Conservation (phyloP, 2,888 invertebrate genomes). For the Osmoderma eremita region DNA sequence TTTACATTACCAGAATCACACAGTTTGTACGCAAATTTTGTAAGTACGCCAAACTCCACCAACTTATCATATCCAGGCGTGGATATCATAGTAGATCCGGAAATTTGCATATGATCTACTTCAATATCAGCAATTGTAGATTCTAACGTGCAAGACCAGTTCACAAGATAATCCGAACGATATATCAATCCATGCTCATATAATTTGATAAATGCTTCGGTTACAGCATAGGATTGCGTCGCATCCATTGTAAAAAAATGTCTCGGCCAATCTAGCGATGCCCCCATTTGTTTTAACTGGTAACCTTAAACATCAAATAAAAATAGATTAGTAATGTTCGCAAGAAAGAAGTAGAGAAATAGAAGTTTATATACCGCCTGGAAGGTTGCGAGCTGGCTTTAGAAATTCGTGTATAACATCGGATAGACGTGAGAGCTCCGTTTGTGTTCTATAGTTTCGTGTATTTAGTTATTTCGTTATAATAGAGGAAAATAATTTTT, state of each 20-base stretch:
- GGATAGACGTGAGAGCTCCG: no score
- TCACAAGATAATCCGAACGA: slow-evolving; percentile 92
- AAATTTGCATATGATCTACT: slow-evolving; percentile 92
- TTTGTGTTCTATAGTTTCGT: no score
- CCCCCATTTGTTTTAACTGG: slow-evolving; percentile 88
- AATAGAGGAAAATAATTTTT: no score
- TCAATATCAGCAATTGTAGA: slow-evolving; percentile 99
- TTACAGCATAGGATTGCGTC: slow-evolving; percentile 86
- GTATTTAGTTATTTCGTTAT: no score
- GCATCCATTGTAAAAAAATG: slow-evolving; percentile 98
- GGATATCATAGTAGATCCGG: slow-evolving; percentile 83
- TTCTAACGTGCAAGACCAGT: slow-evolving; percentile 97
- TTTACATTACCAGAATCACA: slow-evolving; percentile 65
- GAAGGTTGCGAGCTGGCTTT: no score
- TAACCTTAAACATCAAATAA: slow-evolving; percentile 56
- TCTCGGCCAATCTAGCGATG: slow-evolving; percentile 94
- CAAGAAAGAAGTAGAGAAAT: no score
- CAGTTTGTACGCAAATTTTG: slow-evolving; percentile 90
- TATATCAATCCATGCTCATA: slow-evolving; percentile 75
- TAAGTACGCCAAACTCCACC: slow-evolving; percentile 93
- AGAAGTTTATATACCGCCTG: no score
- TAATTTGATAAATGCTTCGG: slow-evolving; percentile 85
- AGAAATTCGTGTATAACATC: no score
- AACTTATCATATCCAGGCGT: slow-evolving; percentile 90
- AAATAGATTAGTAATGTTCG: no score